These are phyloP conservation scores for Siderastrea siderea DNA, from an alignment of 92 coral and sea anemone species.

Conservation along the genomic window DNA sequence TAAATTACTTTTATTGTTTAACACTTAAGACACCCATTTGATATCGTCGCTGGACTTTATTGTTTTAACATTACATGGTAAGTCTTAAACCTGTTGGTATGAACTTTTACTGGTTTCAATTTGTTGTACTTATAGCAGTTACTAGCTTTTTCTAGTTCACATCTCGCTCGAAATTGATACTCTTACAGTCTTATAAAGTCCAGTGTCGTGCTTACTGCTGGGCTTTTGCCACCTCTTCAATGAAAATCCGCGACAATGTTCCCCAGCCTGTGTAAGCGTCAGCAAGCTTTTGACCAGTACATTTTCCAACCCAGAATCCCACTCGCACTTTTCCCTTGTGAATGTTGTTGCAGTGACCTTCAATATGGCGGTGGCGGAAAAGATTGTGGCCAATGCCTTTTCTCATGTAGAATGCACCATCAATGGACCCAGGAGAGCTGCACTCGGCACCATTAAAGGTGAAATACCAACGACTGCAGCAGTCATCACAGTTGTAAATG, in stretches of 20 bases:
- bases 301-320: conserved; percentile 59
- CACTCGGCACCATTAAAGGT: too few relatives aligned
- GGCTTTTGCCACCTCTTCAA: conserved; percentile 14
- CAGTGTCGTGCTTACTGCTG: background rate
- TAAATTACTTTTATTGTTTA: too few relatives aligned
- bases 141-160: too few relatives aligned
- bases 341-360: conserved; percentile 13
- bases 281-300: conserved; percentile 3
- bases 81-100: too few relatives aligned
- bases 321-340: background rate
- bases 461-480: conserved; percentile 43
- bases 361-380: conserved; percentile 47
- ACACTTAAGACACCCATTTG: too few relatives aligned
- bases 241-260: conserved; percentile 11
- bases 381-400: background rate
- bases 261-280: conserved; percentile 18
- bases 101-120: too few relatives aligned
- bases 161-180: too few relatives aligned
- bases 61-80: too few relatives aligned
- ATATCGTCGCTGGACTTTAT: too few relatives aligned
- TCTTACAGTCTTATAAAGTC: too few relatives aligned
- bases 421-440: conserved; percentile 48
- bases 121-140: too few relatives aligned
- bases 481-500: conserved; percentile 1
- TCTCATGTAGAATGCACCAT: conserved; percentile 34